Evolutionary conservation across 2,113 vertebrate species (phyloP).

Genomic region (Hemiscyllium ocellatum): DNA sequence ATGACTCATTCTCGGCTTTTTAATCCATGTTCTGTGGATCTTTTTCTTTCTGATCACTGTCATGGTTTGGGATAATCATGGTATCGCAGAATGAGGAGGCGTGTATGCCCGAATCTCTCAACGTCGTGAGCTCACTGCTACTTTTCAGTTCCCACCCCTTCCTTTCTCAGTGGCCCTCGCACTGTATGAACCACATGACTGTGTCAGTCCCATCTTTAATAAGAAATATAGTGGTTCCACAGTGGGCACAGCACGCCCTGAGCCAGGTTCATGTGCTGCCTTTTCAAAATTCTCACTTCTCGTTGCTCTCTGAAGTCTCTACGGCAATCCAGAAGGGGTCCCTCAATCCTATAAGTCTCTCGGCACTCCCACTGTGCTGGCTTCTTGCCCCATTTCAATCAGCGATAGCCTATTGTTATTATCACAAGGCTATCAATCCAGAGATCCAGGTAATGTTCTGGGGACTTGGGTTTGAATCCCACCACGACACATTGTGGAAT

Average conservation of each 20-base stretch:
- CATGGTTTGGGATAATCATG: not conserved
- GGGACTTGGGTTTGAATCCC: no score
- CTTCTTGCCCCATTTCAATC: no score
- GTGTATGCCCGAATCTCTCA: not conserved
- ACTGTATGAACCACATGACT: not conserved
- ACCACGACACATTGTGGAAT: no score
- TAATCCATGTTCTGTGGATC: not conserved
- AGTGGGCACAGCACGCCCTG: not conserved
- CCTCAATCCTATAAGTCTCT: no score
- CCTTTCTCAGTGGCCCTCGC: not conserved
- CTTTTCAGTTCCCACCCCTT: not conserved
- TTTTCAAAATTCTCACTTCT: not conserved
- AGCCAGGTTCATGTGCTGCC: not conserved
- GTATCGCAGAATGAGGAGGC: not conserved
- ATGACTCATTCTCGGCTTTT: not conserved
- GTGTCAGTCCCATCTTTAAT: not conserved
- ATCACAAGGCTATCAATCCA: no score
- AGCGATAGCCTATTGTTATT: no score
- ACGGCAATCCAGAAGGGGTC: no score
- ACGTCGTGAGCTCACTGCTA: not conserved
- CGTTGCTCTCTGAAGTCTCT: no score
- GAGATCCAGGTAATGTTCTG: no score
- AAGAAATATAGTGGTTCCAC: not conserved
- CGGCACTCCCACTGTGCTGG: no score
- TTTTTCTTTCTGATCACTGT: not conserved